Conservation (phyloP, 2,888 invertebrate species). For the Synanthedon formicaeformis region DNA sequence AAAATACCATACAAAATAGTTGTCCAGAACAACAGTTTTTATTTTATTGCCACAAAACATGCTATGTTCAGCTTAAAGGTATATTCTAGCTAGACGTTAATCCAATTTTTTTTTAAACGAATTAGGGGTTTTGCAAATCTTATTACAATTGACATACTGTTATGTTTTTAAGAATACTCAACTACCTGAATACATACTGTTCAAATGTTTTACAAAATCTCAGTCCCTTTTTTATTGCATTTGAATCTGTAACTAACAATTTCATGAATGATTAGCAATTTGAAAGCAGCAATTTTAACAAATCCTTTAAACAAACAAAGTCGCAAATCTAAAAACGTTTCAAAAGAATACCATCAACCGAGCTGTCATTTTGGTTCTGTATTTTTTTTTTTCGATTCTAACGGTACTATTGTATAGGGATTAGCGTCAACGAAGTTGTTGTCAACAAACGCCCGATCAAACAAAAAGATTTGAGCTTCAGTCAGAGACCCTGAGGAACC, state of each 20-base stretch:
- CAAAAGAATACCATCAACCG: constrained; percentile 42
- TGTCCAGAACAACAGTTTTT: no score
- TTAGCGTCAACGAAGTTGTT: constrained; percentile 67
- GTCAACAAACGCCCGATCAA: constrained; percentile 67
- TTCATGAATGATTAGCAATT: not conserved
- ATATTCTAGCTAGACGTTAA: no score
- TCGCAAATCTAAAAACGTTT: constrained; percentile 38
- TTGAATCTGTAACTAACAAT: not conserved
- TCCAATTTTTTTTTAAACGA: no score
- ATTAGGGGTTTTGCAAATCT: no score
- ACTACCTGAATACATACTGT: no score
- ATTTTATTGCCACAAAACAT: no score
- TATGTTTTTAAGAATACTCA: no score
- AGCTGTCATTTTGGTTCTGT: constrained; percentile 26
- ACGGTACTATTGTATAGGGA: constrained; percentile 61
- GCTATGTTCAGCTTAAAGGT: no score
- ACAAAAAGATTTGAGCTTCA: constrained; percentile 57
- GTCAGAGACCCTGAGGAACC: constrained; percentile 31
- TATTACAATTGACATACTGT: no score
- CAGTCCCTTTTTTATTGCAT: not conserved
- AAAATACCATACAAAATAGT: no score
- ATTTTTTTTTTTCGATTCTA: constrained; percentile 36
- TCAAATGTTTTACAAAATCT: no score
- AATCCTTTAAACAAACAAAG: constrained; percentile 52
- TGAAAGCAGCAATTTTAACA: constrained; percentile 14